phyloP scores from a whole-genome alignment of 2,888 invertebrate species.

The Drosophila ezoana region DNA sequence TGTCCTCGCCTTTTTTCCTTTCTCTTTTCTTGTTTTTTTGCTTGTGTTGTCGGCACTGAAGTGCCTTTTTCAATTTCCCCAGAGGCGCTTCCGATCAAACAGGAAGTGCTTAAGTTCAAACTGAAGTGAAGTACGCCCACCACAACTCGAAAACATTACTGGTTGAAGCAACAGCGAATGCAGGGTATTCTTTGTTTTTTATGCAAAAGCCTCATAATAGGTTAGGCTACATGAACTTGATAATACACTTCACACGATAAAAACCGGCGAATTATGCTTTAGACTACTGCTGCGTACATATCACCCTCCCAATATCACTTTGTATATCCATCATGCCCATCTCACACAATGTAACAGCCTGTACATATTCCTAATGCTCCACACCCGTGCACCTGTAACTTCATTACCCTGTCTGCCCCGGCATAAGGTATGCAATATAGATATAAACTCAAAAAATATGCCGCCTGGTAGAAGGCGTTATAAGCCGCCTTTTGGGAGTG shows the following conservation, averaged over 20 bases:
- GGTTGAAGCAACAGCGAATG: constrained; percentile 22
- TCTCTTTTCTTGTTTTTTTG: not conserved
- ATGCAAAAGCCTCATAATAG: not conserved
- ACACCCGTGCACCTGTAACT: constrained; percentile 72
- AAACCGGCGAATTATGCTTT: too few relatives aligned
- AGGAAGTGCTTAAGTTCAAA: constrained; percentile 84
- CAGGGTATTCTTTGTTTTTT: constrained; percentile 14
- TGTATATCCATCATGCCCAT: not conserved
- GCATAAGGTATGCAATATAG: constrained; percentile 62
- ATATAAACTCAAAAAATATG: constrained; percentile 61
- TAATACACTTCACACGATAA: constrained; percentile 7
- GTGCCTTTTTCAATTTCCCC: constrained; percentile 84
- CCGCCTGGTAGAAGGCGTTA: constrained; percentile 38
- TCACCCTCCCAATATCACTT: not conserved
- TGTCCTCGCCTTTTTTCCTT: constrained; percentile 36
- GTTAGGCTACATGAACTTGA: not conserved
- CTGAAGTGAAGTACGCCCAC: constrained; percentile 59
- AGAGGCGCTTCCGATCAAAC: constrained; percentile 84
- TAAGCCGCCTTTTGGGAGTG: constrained; percentile 28
- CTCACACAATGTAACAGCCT: not conserved
- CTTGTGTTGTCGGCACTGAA: constrained; percentile 67
- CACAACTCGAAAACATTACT: constrained; percentile 24
- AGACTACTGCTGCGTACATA: not conserved
- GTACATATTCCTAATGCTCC: not conserved
- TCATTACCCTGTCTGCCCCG: constrained; percentile 55